Base-by-base conservation (phyloP, 1,140 invertebrate genomes). In the Drosophila aff. region DNA sequence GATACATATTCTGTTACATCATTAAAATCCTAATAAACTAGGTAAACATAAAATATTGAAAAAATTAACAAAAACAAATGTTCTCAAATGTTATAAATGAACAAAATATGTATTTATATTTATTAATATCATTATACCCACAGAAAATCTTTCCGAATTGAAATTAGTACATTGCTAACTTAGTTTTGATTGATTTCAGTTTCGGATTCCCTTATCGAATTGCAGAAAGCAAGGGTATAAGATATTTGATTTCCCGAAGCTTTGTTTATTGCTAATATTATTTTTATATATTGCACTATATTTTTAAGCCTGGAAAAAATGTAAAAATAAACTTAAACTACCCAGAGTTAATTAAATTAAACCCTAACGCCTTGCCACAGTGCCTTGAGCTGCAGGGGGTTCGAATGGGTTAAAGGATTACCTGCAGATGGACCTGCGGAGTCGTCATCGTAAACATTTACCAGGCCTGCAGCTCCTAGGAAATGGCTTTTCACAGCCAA, bases 401-500 rank as follows among this genome's bases (percentile, higher is more conserved):
- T 33, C 13, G 2, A 23, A 38, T 10, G 18, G 33, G 8, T 55
- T 55, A 16, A 55, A 31, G 23, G 31, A 44, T 33, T 53, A 9
- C 23, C 31, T 50, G 0, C 5, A 28, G 7, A 40, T 31, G 9
- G 8, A 38, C n/a, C 49, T 38, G 33, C 40, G 11, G 21, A 46
- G 49, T 38, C 2, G 49, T 36, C 10, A 23, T 40, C 4, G 63
- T 40, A 55, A 71, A 31, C 62, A 47, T 38, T 55, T 71, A 16
- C 40, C 49, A 28, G 21, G 23, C 62, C 40, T 9, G 38, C 38
- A 26, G 66, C 31, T 38, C 57, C n/a, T 31, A 46, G 59, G 13
- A 64, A 67, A 28, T 23, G 23, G 31, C 49, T 71, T 71, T 68
- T 46, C 67, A 55, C n/a, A 38, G 26, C 31, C 21, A 43, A 44